Conservation (phyloP, 2,888 invertebrate species). For the Rhopalosiphum nymphaeae region DNA sequence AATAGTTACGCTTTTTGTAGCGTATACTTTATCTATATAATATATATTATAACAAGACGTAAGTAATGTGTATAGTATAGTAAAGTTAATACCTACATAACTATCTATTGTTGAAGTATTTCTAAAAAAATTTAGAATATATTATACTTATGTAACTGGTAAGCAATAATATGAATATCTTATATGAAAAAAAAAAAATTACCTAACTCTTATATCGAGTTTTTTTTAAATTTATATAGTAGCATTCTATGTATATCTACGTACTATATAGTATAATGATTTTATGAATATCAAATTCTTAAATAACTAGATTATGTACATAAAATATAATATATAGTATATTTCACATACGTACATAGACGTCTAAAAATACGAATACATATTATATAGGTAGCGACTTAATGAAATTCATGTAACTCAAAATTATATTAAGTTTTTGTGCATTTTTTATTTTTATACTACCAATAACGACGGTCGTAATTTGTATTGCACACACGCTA, state of each 20-base stretch:
- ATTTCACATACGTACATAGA: neutral
- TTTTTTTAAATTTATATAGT: neutral
- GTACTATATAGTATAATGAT: neutral
- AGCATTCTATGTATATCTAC: neutral
- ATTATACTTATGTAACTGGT: neutral
- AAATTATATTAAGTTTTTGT: conserved; percentile 38
- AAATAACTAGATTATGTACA: neutral
- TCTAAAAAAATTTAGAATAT: neutral
- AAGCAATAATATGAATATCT: neutral
- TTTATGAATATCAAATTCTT: neutral
- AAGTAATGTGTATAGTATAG: neutral
- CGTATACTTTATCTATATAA: neutral
- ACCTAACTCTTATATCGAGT: neutral
- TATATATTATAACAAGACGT: too few species aligned
- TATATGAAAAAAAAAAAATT: neutral
- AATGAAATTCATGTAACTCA: conserved; percentile 18
- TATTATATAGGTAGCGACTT: neutral
- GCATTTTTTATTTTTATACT: conserved; percentile 27
- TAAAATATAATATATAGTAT: neutral
- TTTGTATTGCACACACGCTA: conserved; percentile 14
- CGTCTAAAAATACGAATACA: neutral
- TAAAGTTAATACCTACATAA: neutral
- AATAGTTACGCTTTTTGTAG: neutral
- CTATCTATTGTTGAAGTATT: neutral
- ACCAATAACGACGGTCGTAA: neutral